These are phyloP conservation scores for Ficedula albicollis DNA, from an alignment of 2,797 vertebrate genomes.

Conservation along the genomic window DNA sequence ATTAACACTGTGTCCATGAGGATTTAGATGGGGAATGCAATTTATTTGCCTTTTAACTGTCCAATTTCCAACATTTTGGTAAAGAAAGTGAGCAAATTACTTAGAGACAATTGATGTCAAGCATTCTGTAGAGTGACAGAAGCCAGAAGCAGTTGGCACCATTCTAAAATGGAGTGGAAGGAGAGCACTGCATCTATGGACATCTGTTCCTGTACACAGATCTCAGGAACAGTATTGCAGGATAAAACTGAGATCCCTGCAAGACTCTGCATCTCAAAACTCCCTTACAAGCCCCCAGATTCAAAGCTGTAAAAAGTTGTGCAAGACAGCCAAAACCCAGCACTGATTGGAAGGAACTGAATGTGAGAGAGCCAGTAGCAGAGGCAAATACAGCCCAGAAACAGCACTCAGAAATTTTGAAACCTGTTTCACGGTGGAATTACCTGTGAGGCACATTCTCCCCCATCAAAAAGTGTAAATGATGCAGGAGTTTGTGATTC, in stretches of 20 bases:
- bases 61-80: background rate
- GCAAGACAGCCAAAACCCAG: background rate
- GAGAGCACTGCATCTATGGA: background rate
- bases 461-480: background rate
- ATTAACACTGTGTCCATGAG: constrained; percentile 2
- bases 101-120: background rate
- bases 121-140: background rate
- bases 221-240: background rate
- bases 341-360: background rate
- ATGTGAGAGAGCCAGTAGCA: background rate
- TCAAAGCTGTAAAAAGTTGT: background rate
- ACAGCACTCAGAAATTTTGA: background rate
- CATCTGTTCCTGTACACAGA: background rate
- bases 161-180: background rate
- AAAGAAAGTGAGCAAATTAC: background rate
- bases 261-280: background rate
- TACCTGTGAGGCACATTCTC: background rate
- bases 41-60: background rate
- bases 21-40: background rate
- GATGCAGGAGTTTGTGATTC: background rate
- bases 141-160: background rate
- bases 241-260: background rate
- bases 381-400: background rate
- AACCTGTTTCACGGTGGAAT: background rate
- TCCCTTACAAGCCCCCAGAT: background rate